Conservation (phyloP, 2,797 vertebrate species). For the Spinus pinus region DNA sequence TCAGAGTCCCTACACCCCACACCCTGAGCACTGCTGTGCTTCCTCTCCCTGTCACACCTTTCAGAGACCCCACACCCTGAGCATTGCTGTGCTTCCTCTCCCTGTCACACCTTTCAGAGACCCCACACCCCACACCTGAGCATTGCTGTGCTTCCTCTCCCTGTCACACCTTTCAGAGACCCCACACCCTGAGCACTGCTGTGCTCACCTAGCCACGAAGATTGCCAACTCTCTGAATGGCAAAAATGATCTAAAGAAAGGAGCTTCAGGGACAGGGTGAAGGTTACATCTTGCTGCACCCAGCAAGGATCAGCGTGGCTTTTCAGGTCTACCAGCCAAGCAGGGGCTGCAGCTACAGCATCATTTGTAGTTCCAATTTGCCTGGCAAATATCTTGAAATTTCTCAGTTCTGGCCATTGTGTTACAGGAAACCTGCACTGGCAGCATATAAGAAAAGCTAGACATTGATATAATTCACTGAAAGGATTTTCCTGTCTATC, state of each 20-base stretch:
- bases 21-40: too few relatives aligned
- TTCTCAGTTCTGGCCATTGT: conserved; percentile 56
- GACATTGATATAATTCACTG: conserved; percentile 28
- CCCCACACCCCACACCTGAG: background rate
- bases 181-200: background rate
- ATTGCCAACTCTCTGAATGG: background rate
- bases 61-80: too few relatives aligned
- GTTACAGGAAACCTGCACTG: conserved; percentile 17
- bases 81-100: background rate
- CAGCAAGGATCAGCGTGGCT: conserved; percentile 9
- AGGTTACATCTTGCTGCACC: conserved; percentile 25
- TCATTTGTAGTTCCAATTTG: conserved; percentile 45
- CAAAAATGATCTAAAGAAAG: conserved; percentile 43
- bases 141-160: background rate
- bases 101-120: background rate
- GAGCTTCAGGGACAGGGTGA: conserved; percentile 9
- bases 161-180: background rate
- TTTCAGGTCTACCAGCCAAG: conserved; percentile 50
- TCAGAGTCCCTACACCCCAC: background rate
- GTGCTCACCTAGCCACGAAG: conserved; percentile 37
- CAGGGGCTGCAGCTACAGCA: background rate
- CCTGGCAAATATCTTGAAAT: conserved; percentile 38
- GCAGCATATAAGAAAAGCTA: conserved; percentile 31
- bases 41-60: background rate
- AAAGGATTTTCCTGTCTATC: conserved; percentile 65